phyloP scores from a whole-genome alignment of 1,140 invertebrate genomes.

The Cheumatopsyche charites region DNA sequence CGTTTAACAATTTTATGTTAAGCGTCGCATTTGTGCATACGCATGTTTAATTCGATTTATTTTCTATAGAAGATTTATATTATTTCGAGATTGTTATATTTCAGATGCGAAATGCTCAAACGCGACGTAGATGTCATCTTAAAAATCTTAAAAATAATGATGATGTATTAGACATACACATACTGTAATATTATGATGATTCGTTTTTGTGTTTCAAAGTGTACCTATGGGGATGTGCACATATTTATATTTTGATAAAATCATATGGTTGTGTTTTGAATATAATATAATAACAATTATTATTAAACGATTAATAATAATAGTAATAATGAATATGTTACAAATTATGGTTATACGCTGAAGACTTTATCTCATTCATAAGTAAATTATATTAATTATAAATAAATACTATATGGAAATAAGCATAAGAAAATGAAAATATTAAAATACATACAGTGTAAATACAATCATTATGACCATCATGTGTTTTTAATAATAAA shows the following conservation, averaged over 20 bases:
- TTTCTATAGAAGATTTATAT: background rate
- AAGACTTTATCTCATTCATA: conserved; percentile 46
- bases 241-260: conserved; percentile 35
- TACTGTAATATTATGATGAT: background rate
- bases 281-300: conserved; percentile 44
- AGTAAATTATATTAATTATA: background rate
- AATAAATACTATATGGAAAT: conserved; percentile 10
- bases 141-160: background rate
- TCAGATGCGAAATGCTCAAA: background rate
- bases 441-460: conserved; percentile 45
- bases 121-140: background rate
- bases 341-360: conserved; percentile 40
- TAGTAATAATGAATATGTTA: conserved; percentile 11
- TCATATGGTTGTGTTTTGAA: conserved; percentile 48
- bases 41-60: background rate
- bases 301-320: conserved; percentile 3
- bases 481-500: conserved; percentile 45
- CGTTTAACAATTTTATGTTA: conserved; percentile 4
- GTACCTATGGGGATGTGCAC: background rate
- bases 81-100: background rate
- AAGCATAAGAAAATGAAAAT: conserved; percentile 38
- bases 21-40: background rate
- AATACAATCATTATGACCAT: conserved; percentile 45
- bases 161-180: no score
- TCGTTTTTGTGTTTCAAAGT: background rate